Conservation (phyloP, 2,888 invertebrate genomes). For the Nomada fucata region DNA sequence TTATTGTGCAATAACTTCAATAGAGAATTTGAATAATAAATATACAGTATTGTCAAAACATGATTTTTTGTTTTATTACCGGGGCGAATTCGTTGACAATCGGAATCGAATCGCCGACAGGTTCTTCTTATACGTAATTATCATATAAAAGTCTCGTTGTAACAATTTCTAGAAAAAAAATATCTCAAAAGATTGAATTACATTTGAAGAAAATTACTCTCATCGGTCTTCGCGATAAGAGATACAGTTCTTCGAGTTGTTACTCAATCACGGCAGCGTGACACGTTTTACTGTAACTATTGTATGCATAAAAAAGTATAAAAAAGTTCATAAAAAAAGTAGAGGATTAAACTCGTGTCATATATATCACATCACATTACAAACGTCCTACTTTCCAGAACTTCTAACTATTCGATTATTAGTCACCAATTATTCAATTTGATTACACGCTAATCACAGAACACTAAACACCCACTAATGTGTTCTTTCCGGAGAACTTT, state of each 20-base stretch:
- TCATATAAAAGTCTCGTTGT: constrained; percentile 23
- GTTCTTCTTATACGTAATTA: not conserved
- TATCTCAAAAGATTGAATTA: not conserved
- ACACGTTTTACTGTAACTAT: not conserved
- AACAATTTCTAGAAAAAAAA: constrained; percentile 35
- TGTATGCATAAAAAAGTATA: constrained; percentile 24
- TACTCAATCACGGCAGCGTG: no score
- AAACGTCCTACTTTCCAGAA: constrained; percentile 34
- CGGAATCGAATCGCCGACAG: not conserved
- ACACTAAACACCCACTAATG: not conserved
- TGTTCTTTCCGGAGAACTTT: not conserved
- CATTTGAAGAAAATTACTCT: constrained; percentile 3
- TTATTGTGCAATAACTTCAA: not conserved
- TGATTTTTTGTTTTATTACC: constrained; percentile 12
- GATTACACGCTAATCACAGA: not conserved
- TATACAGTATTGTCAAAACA: not conserved
- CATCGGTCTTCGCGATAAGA: not conserved
- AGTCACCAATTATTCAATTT: not conserved
- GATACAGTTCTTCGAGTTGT: not conserved
- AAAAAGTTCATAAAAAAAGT: constrained; percentile 44
- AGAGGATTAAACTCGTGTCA: constrained; percentile 31
- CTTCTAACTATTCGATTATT: constrained; percentile 2
- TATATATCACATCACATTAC: constrained; percentile 46
- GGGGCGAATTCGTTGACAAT: constrained; percentile 26
- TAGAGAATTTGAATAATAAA: constrained; percentile 15